Conservation (phyloP, 2,888 invertebrate genomes). For the Nephrotoma appendiculata region DNA sequence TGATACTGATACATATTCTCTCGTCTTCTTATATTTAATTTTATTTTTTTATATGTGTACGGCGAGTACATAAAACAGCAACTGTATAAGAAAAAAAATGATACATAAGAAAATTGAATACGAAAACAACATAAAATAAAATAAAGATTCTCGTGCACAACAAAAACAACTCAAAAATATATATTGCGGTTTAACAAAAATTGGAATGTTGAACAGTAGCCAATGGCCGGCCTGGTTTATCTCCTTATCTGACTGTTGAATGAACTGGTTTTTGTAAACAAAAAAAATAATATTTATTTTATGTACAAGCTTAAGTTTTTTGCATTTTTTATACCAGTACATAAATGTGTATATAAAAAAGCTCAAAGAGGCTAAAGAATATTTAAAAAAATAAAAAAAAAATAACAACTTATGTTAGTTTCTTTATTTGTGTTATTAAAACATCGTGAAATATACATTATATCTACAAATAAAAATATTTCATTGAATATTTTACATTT, state of each 20-base stretch:
- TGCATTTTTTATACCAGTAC: neutral
- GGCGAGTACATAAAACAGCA: neutral
- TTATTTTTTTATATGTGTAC: neutral
- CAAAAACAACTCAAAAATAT: neutral
- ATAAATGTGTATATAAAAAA: neutral
- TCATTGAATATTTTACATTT: neutral
- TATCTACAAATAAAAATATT: neutral
- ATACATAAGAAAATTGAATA: neutral
- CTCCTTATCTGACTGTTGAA: conserved; percentile 10
- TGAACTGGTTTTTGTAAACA: conserved; percentile 3
- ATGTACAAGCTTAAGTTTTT: neutral
- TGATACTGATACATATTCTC: neutral
- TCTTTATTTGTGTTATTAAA: neutral
- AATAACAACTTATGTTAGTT: neutral
- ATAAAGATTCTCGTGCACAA: neutral
- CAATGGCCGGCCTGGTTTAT: conserved; percentile 12
- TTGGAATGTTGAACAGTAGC: conserved; percentile 12
- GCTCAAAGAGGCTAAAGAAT: neutral
- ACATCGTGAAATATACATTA: neutral
- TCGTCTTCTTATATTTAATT: neutral
- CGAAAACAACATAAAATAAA: neutral
- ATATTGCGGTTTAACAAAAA: conserved; percentile 3
- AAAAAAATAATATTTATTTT: neutral
- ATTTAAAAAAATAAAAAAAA: neutral
- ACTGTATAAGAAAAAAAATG: neutral